phyloP scores from a whole-genome alignment of 1,140 invertebrate genomes.

The Metopolophium dirhodum region DNA sequence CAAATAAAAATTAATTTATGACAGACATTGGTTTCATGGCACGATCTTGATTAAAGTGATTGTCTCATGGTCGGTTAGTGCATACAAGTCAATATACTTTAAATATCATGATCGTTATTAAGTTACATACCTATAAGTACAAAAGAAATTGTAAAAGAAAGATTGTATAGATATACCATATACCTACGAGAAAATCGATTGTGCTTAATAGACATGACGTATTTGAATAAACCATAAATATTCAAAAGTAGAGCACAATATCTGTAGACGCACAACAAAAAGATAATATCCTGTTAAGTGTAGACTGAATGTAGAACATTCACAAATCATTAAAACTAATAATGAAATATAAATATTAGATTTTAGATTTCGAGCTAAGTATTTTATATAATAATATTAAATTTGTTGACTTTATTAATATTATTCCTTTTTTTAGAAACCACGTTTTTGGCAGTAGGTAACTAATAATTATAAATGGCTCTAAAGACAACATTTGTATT shows the following conservation, averaged over 20 bases:
- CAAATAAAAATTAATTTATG: slow-evolving; percentile 48
- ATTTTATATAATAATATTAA: neutral
- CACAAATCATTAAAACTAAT: neutral
- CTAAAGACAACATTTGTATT: neutral
- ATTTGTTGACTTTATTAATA: neutral
- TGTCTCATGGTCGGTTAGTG: slow-evolving; percentile 13
- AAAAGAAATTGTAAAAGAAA: slow-evolving; percentile 33
- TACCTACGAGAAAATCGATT: neutral
- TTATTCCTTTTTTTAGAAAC: neutral
- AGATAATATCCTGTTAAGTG: neutral
- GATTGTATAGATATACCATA: neutral
- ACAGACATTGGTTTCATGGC: slow-evolving; percentile 21
- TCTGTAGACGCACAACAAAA: neutral
- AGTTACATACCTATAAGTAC: neutral
- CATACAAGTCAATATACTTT: slow-evolving; percentile 31
- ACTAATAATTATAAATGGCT: neutral
- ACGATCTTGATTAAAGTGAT: slow-evolving; percentile 42
- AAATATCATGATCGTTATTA: slow-evolving; percentile 32
- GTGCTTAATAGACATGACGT: neutral
- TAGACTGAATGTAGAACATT: neutral
- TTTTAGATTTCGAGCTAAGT: neutral
- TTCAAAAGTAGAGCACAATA: neutral
- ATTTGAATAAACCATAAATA: slow-evolving; percentile 30
- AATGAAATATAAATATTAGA: neutral
- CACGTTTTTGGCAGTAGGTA: neutral